phyloP scores from a whole-genome alignment of 2,888 invertebrate genomes.

The Meiosimyza platycephala region DNA sequence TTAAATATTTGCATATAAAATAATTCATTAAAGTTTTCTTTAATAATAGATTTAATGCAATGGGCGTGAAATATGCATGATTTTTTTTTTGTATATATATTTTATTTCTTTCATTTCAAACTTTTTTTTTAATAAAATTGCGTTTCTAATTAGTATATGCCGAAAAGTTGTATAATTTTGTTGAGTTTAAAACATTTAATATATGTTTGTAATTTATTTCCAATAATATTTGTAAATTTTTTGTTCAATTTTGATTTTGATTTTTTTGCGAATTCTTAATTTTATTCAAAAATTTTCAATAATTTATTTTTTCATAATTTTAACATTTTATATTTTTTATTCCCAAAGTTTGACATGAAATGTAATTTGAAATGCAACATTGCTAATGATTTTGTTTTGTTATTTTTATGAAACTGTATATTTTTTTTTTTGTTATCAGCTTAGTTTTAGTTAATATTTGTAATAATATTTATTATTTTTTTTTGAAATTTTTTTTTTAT shows the following conservation, averaged over 20 bases:
- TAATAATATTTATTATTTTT: conserved; percentile 29
- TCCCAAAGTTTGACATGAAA: conserved; percentile 9
- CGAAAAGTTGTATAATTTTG: too few species aligned
- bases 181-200: too few species aligned
- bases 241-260: conserved; percentile 35
- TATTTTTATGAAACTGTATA: conserved; percentile 28
- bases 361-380: conserved; percentile 32
- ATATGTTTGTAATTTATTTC: too few species aligned
- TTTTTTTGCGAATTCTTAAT: conserved; percentile 38
- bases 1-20: too few species aligned
- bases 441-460: conserved; percentile 24
- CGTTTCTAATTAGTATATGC: too few species aligned
- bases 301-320: conserved; percentile 17
- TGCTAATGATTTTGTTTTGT: conserved; percentile 32
- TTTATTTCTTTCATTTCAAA: conserved; percentile 17
- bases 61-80: too few species aligned
- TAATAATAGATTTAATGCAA: too few species aligned
- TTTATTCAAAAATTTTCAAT: conserved; percentile 33
- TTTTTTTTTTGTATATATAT: too few species aligned
- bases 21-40: too few species aligned
- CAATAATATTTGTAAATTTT: conserved; percentile 14
- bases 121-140: background rate
- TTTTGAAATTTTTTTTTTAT: conserved; percentile 34
- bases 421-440: conserved; percentile 24
- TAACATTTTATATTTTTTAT: conserved; percentile 22